Percentiles rank a stretch among this genome's conserved stretches.
Conservation (phyloP, 2,888 invertebrate species). For the Apamea epomidion region DNA sequence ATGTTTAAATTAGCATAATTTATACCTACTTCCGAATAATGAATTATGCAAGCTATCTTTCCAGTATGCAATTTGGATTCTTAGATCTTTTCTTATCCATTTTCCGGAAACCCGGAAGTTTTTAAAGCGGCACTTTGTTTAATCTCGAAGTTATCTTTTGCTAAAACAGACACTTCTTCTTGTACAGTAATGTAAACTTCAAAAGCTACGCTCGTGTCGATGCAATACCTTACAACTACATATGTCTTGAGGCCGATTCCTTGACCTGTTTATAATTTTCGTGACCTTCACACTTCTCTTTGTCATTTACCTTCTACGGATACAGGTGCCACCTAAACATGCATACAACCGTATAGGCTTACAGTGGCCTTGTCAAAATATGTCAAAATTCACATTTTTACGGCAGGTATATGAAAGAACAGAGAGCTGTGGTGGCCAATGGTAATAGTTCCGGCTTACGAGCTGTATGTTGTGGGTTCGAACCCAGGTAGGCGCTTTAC, state of each 20-base stretch:
- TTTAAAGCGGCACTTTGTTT: neutral
- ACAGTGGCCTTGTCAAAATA: neutral
- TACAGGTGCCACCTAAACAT: too few species aligned
- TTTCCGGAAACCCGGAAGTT: neutral
- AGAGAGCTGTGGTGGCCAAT: neutral
- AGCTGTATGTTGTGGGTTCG: neutral
- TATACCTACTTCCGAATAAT: neutral
- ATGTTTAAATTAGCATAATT: slow-evolving; percentile 23
- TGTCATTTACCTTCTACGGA: neutral
- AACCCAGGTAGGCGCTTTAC: neutral
- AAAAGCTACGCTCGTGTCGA: neutral
- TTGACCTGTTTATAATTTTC: neutral
- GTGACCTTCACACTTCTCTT: neutral
- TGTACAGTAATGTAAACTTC: neutral
- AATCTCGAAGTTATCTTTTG: neutral
- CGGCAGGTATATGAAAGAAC: neutral
- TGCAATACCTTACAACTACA: neutral
- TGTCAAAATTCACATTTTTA: neutral
- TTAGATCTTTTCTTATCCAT: neutral
- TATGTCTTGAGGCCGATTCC: neutral
- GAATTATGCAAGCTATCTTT: slow-evolving; percentile 29
- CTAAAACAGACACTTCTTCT: neutral
- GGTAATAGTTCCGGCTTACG: neutral
- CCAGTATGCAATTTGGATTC: slow-evolving; percentile 16
- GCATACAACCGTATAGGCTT: neutral